Evolutionary conservation across 2,113 vertebrate species (phyloP), one percentile per base, ranked within the genome.

Genomic region (Chlamydotis undulata): DNA sequence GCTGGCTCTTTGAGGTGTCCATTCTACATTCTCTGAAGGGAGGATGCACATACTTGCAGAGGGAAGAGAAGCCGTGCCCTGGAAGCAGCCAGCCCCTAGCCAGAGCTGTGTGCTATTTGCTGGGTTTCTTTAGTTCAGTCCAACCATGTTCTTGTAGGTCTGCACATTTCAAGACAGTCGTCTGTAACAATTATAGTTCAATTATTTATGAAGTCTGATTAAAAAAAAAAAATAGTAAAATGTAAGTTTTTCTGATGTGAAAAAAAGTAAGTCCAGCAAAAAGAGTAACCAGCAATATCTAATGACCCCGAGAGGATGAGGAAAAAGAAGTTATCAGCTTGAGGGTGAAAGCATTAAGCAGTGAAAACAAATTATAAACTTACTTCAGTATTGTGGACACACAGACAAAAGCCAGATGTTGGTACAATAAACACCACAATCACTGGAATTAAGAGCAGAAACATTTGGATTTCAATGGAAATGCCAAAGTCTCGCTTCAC

Each of bases 361-460:
- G 59, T 29, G 26, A 93, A 95, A 96, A 85, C 28, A 91, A 87
- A 88, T 33, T 7, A 74, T 83, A 71, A 92, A 88, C 82, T 79
- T 85, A 37, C 26, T 74, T 88, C 75, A 70, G 57, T 55, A 50
- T 2, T 69, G 75, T 22, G 70, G 76, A 92, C 67, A 68, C 59
- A 60, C 17, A 77, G 94, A 96, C 41, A 90, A 86, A 95, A 94
- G 31, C 63, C 96, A 96, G 90, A 93, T 74, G 59, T 57, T 91
- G 29, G n/a, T 85, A 86, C 37, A 89, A 63, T 80, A 92, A 95
- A 91, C 85, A 91, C 41, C 43, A 56, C 33, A 77, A 63, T 61
- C 67, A 65, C 59, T 59, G 60, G 85, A 80, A 80, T 76, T 87
- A 83, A 43, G 55, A 80, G 68, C 59, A 92, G 79, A 88, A 94